Conservation (phyloP, 2,888 invertebrate genomes). For the Lepas anatifera region DNA sequence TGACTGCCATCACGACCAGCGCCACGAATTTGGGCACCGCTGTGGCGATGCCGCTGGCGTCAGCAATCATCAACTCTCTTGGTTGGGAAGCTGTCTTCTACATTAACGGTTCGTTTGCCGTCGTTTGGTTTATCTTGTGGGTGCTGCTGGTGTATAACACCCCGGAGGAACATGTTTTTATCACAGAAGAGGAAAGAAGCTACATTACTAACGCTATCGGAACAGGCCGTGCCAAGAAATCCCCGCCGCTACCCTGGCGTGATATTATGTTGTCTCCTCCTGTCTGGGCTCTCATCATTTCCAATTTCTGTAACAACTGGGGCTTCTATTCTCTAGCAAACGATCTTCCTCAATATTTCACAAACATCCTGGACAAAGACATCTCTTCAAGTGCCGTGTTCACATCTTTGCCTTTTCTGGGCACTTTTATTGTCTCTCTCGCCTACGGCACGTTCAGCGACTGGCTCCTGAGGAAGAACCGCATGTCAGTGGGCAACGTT, state of each 20-base stretch:
- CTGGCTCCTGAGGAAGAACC: background rate
- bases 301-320: constrained; percentile 2
- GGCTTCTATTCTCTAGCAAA: constrained; percentile 13
- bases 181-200: constrained; percentile 6
- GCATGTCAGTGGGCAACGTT: background rate
- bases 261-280: background rate
- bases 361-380: too few species aligned
- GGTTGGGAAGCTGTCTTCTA: constrained; percentile 90
- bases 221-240: background rate
- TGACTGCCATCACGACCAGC: constrained; percentile 41
- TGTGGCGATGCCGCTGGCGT: constrained; percentile 74
- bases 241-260: background rate
- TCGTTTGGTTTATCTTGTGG: constrained; percentile 19
- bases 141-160: background rate
- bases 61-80: constrained; percentile 59
- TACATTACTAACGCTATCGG: constrained; percentile 14
- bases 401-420: too few species aligned
- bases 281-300: background rate
- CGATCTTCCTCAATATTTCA: too few species aligned
- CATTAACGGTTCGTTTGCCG: constrained; percentile 44
- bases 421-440: constrained; percentile 8
- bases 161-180: constrained; percentile 19
- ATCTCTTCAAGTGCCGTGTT: constrained; percentile 12
- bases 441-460: background rate
- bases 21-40: constrained; percentile 77